A percentile compares a stretch with the other conserved stretches of the same genome.
phyloP scores from a whole-genome alignment of 2,888 invertebrate species.

The Athalia rosae region DNA sequence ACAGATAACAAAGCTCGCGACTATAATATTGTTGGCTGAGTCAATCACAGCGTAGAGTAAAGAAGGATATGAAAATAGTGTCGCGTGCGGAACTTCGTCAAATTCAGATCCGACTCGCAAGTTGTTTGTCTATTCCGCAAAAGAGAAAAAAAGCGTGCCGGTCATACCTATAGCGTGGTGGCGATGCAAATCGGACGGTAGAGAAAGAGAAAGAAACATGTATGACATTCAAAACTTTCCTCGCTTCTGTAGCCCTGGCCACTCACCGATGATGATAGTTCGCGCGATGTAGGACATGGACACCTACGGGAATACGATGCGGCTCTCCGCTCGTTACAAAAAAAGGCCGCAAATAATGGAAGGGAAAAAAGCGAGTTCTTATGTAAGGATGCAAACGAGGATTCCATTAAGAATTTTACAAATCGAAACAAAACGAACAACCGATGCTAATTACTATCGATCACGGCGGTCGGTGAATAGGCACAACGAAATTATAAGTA shows the following conservation, averaged over 20 bases:
- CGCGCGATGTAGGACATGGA: constrained; percentile 63
- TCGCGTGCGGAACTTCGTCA: background rate
- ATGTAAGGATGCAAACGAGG: background rate
- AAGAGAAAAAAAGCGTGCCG: no score
- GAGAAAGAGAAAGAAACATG: no score
- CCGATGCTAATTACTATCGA: no score
- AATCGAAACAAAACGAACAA: no score
- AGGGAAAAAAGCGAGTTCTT: background rate
- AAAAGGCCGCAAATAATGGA: constrained; percentile 12
- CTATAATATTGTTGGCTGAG: no score
- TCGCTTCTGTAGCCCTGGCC: constrained; percentile 19
- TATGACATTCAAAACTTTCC: constrained; percentile 24
- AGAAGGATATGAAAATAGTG: background rate
- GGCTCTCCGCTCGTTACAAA: constrained; percentile 40
- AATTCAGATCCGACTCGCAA: no score
- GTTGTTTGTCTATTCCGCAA: no score
- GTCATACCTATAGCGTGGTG: no score
- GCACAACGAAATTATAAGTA: background rate
- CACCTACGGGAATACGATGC: constrained; percentile 63
- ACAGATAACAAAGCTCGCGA: no score
- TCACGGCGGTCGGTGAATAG: no score
- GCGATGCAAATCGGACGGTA: no score
- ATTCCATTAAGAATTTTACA: background rate
- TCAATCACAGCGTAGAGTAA: no score
- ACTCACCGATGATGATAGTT: constrained; percentile 48